Evolutionary conservation across 1,140 invertebrate species (phyloP), one percentile per base, ranked within the genome.

Genomic region (Eupristina koningsbergeri): DNA sequence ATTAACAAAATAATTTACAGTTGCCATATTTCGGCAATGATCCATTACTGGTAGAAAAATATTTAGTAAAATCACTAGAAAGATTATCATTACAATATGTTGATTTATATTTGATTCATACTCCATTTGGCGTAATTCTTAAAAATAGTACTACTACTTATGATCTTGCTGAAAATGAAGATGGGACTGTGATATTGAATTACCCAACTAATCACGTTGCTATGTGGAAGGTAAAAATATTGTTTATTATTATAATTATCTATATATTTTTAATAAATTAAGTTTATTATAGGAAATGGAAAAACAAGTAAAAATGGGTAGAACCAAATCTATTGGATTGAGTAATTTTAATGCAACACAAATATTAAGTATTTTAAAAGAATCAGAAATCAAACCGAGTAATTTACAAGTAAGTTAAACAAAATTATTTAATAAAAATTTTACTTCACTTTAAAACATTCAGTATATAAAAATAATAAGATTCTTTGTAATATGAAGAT

Each of bases 101-200:
- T 6, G 97, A 98, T 88, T 92, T 98, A 83, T 98, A 97, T 90
- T 92, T 98, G 19, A 94, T 98, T 76, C 97, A 98, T 86, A 94
- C 94, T n/a, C 97, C 97, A 0, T 96, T 97, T 89, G 94, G 93
- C 1, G 94, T 95, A 81, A 67, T 89, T 13, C 89, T 92, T 84
- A 93, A 94, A 85, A 87, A 94, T 31, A 89, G 88, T 87, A 79
- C 90, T 31, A 89, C 88, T 87, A 79, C 90, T 79, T 86, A 93
- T 84, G 84, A 91, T 86, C 86, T 94, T 86, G 89, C 93, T 78
- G 53, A 86, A 85, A 87, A 93, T 64, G 92, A 93, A n/a, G 93
- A 95, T 88, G 96, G 96, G 77, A 93, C 92, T 67, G 93, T 95
- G 67, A 89, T 94, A 29, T 87, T 96, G 2, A 96, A 97, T 88